phyloP scores from a whole-genome alignment of 2,113 vertebrate genomes.

The Anguilla japonica region DNA sequence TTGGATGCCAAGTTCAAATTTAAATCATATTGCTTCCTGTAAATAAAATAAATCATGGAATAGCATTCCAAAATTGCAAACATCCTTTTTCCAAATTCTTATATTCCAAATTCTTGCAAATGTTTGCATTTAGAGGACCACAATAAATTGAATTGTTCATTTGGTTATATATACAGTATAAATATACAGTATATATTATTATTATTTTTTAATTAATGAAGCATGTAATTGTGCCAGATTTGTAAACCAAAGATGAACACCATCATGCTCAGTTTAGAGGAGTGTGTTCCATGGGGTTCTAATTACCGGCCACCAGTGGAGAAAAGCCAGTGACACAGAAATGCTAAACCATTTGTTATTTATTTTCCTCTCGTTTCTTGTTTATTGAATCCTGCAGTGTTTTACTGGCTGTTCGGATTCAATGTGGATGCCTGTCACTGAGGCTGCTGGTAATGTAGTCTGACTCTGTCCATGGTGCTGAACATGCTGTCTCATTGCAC shows the following conservation, averaged over 20 bases:
- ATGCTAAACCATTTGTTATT: neutral
- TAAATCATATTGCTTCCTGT: neutral
- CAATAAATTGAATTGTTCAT: neutral
- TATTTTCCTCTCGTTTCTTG: neutral
- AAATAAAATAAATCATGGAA: neutral
- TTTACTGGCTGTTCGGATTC: neutral
- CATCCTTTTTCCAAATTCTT: neutral
- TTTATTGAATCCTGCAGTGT: neutral
- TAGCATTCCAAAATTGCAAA: neutral
- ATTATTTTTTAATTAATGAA: neutral
- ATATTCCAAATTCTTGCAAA: neutral
- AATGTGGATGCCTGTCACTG: neutral
- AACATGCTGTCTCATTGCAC: neutral
- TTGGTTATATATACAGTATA: too few species aligned
- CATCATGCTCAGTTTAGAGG: neutral
- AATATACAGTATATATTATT: neutral
- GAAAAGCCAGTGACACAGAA: neutral
- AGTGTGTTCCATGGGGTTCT: neutral
- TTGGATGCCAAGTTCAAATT: neutral
- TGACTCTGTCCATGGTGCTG: slow-evolving; percentile 53
- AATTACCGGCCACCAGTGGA: neutral
- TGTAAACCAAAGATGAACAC: neutral
- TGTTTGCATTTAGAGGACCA: neutral
- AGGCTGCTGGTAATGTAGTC: neutral
- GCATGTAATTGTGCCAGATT: neutral